Base-by-base conservation (phyloP, 2,888 invertebrate genomes). In the Plagiodera versicolora region DNA sequence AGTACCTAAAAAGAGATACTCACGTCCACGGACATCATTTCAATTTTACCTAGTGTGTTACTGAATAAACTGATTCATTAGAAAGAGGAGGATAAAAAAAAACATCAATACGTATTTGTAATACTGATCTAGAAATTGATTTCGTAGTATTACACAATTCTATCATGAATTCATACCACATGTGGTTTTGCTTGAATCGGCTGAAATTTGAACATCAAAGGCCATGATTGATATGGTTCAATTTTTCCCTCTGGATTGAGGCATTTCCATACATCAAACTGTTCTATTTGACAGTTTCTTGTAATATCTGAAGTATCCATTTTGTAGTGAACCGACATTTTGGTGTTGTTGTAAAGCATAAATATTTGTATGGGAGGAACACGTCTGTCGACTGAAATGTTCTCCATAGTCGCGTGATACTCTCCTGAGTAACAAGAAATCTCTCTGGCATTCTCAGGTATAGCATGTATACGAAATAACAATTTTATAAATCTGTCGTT, bases 261-360 rank as follows among this genome's bases (percentile, higher is more conserved):
- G 61, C 79, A 81, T 28, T 74, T 67, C 35, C 82, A 72, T 56
- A 81, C 71, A 18, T 74, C 67, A 58, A 74, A 76, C 10, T 70
- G 71, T 56, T 77, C 73, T 11, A 60, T 32, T 20, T 70, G 63
- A 61, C 79, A 79, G n/a, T 77, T 35, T 60, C 66, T 56, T 10
- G 64, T 28, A 8, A 80, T 51, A 9, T 71, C 65, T 35, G 48
- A 56, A 5, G 53, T 67, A 56, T 79, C 70, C 32, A 81, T 45
- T 1, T 68, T 63, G 56, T 76, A 80, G 1, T 68, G 56, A 10
- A 78, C 69, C 17, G 67, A 52, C 2, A 70, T 60, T 28, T 61
- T 64, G 1, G 78, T 76, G 59, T 78, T 77, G 60, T 82, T 82
- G 61, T 79, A 77, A 16, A 82, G 61, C 79, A 81, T 81, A 65